phyloP scores from a whole-genome alignment of 2,797 vertebrate species.

The Glossophaga mutica region DNA sequence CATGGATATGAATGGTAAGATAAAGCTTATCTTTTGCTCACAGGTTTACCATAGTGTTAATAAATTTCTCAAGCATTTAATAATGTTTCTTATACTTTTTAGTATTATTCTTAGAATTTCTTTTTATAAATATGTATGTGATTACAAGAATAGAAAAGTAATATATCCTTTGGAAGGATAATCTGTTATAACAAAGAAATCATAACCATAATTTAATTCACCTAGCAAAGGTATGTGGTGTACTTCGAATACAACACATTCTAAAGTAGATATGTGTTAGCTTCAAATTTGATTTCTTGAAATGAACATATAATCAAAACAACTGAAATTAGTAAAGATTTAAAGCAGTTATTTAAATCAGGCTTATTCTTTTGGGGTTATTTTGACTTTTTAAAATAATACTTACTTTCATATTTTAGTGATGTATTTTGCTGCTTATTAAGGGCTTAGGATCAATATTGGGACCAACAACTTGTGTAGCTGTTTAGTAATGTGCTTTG shows the following conservation, averaged over 20 bases:
- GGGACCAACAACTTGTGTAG: not conserved
- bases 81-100: not conserved
- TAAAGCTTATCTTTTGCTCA: not conserved
- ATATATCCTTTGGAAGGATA: not conserved
- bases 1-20: not conserved
- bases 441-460: not conserved
- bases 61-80: not conserved
- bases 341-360: not conserved
- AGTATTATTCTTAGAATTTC: not conserved
- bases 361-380: not conserved
- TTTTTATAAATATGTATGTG: not conserved
- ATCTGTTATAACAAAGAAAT: not conserved
- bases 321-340: not conserved
- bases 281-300: conserved; percentile 4
- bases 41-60: not conserved
- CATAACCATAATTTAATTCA: conserved; percentile 1
- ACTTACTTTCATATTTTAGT: not conserved
- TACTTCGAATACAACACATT: not conserved
- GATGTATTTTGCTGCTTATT: not conserved
- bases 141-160: not conserved
- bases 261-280: not conserved
- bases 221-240: not conserved
- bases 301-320: not conserved
- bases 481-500: not conserved
- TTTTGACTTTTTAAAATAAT: not conserved